phyloP scores from a whole-genome alignment of 2,797 vertebrate genomes.

The Echiichthys vipera region DNA sequence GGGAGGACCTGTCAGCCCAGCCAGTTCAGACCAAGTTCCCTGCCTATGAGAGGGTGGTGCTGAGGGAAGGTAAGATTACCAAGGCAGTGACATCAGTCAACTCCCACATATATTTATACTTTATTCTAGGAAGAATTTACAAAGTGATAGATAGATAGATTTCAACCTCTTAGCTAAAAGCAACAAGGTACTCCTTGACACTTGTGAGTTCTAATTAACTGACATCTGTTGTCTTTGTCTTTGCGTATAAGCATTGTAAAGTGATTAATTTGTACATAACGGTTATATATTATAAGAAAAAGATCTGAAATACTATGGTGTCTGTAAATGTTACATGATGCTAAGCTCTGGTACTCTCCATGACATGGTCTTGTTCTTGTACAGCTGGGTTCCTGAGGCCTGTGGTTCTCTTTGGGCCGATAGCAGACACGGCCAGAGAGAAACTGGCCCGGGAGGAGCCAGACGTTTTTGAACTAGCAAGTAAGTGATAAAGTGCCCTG shows the following conservation, averaged over 20 bases:
- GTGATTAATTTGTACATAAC: not conserved
- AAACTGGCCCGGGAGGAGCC: slow-evolving; percentile 96
- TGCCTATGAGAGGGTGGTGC: slow-evolving; percentile 97
- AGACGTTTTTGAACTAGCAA: slow-evolving; percentile 95
- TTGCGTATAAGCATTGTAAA: not conserved
- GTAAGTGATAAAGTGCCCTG: slow-evolving; percentile 83
- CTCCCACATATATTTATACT: not conserved
- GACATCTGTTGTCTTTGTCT: not conserved
- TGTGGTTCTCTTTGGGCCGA: slow-evolving; percentile 97
- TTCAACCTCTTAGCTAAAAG: not conserved
- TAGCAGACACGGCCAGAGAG: slow-evolving; percentile 95
- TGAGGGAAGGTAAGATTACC: slow-evolving; percentile 91
- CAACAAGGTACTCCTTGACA: not conserved
- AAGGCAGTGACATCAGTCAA: not conserved
- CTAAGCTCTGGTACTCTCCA: not conserved
- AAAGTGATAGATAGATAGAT: not conserved
- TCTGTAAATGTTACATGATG: slow-evolving; percentile 4
- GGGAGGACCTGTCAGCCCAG: slow-evolving; percentile 97
- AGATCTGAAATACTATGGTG: not conserved
- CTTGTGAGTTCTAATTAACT: not conserved
- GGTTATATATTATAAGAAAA: not conserved
- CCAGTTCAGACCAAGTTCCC: slow-evolving; percentile 99
- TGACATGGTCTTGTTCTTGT: slow-evolving; percentile 29
- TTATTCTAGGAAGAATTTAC: not conserved
- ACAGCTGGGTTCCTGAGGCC: slow-evolving; percentile 98